Conservation (phyloP, 1,140 invertebrate genomes). For the Trichonephila inaurata region DNA sequence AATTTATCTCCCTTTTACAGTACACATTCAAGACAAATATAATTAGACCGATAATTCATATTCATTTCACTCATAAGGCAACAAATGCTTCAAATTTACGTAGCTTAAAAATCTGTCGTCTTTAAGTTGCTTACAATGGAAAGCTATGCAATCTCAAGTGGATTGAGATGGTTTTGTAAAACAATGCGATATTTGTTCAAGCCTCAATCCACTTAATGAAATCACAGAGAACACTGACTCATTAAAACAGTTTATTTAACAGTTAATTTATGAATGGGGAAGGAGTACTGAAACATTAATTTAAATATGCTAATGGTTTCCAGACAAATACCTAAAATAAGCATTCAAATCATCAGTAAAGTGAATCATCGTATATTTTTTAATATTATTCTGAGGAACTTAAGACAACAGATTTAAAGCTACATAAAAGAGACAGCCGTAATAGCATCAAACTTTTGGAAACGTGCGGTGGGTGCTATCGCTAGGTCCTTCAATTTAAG, state of each 20-base stretch:
- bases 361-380: background rate
- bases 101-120: background rate
- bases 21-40: no score
- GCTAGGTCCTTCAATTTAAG: background rate
- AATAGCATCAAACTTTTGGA: no score
- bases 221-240: background rate
- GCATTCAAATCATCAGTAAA: background rate
- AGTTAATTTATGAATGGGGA: background rate
- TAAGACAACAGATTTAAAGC: background rate
- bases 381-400: background rate
- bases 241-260: background rate
- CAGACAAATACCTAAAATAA: background rate
- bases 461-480: background rate
- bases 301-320: background rate
- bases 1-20: no score
- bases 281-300: background rate
- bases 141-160: no score
- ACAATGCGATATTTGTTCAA: background rate
- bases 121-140: background rate
- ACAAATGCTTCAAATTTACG: no score
- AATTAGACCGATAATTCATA: no score
- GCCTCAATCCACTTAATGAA: background rate
- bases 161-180: background rate
- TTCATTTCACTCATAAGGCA: no score
- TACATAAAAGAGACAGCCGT: no score